Base-by-base conservation (phyloP, 2,113 vertebrate genomes). In the Mobula hypostoma region DNA sequence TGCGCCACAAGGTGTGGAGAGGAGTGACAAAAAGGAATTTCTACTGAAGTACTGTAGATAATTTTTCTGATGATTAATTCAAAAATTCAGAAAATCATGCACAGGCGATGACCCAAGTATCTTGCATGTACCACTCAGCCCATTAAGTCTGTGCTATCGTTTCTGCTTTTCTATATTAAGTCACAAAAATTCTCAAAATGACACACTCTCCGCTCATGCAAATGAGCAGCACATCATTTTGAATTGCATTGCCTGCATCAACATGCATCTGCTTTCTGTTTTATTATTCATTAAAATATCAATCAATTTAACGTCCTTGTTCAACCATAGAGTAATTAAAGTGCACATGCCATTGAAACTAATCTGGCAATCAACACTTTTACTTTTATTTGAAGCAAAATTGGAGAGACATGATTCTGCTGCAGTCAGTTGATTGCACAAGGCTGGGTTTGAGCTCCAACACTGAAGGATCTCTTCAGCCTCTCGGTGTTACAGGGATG, bases 251-350 rank as follows among this genome's bases (percentile, higher is more conserved):
- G 2, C 68, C 40, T 76, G 40, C 40, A 74, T 74, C 32, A 74
- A 40, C 21, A 27, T 93, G 36, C 91, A 74, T 93, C 24, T 74
- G 24, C 40, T 74, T 74, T 93, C 91, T 93, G 91, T 93, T 93
- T 76, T 93, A 93, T 93, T 93, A 93, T 93, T 68, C 68, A 93
- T 93, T 93, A 93, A 91, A 93, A 74, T 76, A 74, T 70, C 91
- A 93, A 74, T 93, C 68, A 93, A 93, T 93, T 29, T 93, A 74
- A 48, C 70, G 76, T 74, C 70, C 27, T 70, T 74, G 68, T 93
- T 74, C 91, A 76, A 74, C 68, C 68, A 48, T 27, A 56, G 36
- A 93, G 91, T 93, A 93, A 93, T 93, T 93, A 93, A 93, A 93
- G 24, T 76, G 91, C 91, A 93, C 91, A 76, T 74, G 91, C 91